Base-by-base conservation (phyloP, 2,888 invertebrate genomes). In the Ctena decussata region DNA sequence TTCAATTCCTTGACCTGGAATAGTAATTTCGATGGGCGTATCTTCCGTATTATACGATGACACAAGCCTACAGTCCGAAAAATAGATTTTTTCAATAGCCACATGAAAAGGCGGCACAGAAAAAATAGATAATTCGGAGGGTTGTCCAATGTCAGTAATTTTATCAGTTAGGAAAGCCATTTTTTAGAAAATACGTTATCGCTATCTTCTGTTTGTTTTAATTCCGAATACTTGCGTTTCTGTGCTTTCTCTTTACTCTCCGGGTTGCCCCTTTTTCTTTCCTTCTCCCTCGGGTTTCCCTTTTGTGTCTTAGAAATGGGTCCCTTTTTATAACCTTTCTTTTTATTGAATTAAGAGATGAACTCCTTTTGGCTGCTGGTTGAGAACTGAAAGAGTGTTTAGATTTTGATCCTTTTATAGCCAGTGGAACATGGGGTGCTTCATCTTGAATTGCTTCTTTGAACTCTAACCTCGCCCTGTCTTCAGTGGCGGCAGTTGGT, bases 31-130 rank as follows among this genome's bases (percentile, higher is more conserved):
- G 12, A 79, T 60, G 0, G 83, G 70, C 18, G 72, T 46, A 49
- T 80, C 80, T n/a, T 71, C 41, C 18, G 65, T 53, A 71, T 41
- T 75, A 41, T 53, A 77, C 1, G 76, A 18, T 11, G 84, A 84
- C 0, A 80, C 69, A 11, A 80, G 84, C 35, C 77, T 72, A 32
- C 71, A 41, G 70, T 78, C 83, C 5, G 75, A 39, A 71, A 41
- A 78, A 39, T 71, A 71, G 35, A 82, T 74, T 41, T 74, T 74
- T 41, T 82, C 82, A 15, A 82, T 60, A 32, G 82, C 82, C 15
- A 77, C 77, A 32, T 82, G 82, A 49, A 73, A 80, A 1, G 71
- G 70, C 0, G 77, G 80, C 32, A 71, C 76, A 0, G 74, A 75
- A 49, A 84, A 80, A 49, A 82, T 70, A 0, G 49, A 53, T 11